Conservation (phyloP, 2,113 vertebrate species). For the Hydropotes inermis region DNA sequence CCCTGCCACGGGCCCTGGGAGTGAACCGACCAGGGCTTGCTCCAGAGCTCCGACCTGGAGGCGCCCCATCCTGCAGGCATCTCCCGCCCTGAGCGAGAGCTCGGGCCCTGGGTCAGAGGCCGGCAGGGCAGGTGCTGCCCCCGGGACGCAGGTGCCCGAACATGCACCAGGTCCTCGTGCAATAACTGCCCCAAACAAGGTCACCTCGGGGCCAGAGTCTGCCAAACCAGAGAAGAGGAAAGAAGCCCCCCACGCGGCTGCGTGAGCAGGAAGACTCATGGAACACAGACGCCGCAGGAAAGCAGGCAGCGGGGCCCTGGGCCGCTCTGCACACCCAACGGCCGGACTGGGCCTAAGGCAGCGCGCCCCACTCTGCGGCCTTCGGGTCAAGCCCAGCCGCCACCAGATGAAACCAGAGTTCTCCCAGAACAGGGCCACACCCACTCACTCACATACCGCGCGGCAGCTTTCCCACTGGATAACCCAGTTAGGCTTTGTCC, state of each 20-base stretch:
- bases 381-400: accelerated
- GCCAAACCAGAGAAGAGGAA: not conserved
- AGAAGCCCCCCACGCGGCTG: accelerated
- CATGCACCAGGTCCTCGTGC: not conserved
- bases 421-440: not conserved
- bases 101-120: not conserved
- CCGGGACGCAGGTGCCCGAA: accelerated
- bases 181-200: too few species aligned
- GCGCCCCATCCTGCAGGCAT: not conserved
- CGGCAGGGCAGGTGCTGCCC: not conserved
- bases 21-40: not conserved
- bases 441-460: accelerated
- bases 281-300: not conserved
- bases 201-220: accelerated
- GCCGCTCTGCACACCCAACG: accelerated
- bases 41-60: not conserved
- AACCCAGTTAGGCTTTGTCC: not conserved
- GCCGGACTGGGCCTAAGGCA: accelerated
- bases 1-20: not conserved
- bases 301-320: accelerated
- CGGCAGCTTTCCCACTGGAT: accelerated
- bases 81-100: not conserved
- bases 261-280: not conserved
- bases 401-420: too few species aligned
- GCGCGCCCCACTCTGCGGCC: not conserved